Evolutionary conservation across 2,113 vertebrate species (phyloP).

Genomic region (Onychostruthus taczanowskii): DNA sequence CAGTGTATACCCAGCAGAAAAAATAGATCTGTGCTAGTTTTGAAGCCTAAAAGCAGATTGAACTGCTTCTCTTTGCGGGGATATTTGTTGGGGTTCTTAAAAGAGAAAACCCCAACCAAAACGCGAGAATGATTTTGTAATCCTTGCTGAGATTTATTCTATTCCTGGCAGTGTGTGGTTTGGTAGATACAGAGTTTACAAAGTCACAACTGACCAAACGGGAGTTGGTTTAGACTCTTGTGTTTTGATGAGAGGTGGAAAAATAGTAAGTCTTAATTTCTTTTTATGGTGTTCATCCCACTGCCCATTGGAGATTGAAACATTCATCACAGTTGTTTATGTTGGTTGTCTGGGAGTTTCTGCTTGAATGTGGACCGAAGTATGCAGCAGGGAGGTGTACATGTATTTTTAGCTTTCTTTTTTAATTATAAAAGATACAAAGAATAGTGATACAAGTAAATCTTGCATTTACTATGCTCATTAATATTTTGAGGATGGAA

Average conservation of each 20-base stretch:
- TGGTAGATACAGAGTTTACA: neutral
- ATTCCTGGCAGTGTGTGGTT: constrained; percentile 15
- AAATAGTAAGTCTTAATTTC: constrained; percentile 48
- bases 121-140: neutral
- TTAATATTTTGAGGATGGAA: neutral
- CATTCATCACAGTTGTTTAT: constrained; percentile 37
- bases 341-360: constrained; percentile 43
- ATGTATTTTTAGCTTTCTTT: constrained; percentile 23
- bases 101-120: neutral
- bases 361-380: neutral
- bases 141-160: neutral
- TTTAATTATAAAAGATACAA: neutral
- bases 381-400: neutral
- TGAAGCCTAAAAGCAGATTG: neutral
- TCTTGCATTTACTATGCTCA: neutral
- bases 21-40: neutral
- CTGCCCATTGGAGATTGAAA: constrained; percentile 23
- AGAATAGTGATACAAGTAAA: neutral
- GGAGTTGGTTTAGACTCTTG: constrained; percentile 17
- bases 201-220: constrained; percentile 12
- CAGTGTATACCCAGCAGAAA: neutral
- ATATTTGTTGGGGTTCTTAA: neutral
- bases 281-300: constrained; percentile 31
- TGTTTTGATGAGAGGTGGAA: constrained; percentile 31
- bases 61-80: neutral